Evolutionary conservation across 2,888 invertebrate species (phyloP), one percentile per base, ranked within the genome.

Genomic region (Phorcus lineatus): DNA sequence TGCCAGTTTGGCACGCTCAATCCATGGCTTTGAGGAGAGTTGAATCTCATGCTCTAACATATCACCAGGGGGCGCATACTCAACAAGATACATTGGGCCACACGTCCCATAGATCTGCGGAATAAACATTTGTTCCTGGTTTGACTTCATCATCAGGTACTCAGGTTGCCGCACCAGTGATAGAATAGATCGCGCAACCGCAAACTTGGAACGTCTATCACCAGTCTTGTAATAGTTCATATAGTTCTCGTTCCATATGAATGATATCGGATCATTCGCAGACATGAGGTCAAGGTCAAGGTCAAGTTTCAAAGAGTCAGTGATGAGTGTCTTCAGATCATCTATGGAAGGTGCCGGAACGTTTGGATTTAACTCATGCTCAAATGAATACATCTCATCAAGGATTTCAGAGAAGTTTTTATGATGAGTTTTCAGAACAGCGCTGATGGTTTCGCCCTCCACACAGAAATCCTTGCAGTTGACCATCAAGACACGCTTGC

Each of bases 61-160:
- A 7, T 81, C 76, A 9, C 89, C 84, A 13, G 89, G 84, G 6
- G 90, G 89, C 24, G 95, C 92, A 86, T 95, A 95, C 89, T 96
- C 95, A 1, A 95, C 95, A 19, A 95, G 95, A 92, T 95, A 96
- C 87, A 95, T 94, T 2, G 94, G 93, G 0, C 96, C 96, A 91
- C 96, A 96, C 0, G 95, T 95, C 7, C 95, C 96, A 70, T 95
- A 92, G 40, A 96, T 91, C 86, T 95, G 95, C 0, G 96, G 96
- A 88, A 96, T 95, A 75, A 95, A 93, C 83, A 95, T 95, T 86
- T 94, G 93, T 82, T 95, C 94, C 53, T 94, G 94, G 91, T 95
- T 95, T 75, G 95, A 91, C 67, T 94, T 93, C 53, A 95, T 94
- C 74, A 95, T 93, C 2, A 95, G 90, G 91, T 95, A 96, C 91